Percentiles rank a stretch among this genome's conserved stretches.
phyloP scores from a whole-genome alignment of 2,797 vertebrate species.

The Argyrosomus regius region DNA sequence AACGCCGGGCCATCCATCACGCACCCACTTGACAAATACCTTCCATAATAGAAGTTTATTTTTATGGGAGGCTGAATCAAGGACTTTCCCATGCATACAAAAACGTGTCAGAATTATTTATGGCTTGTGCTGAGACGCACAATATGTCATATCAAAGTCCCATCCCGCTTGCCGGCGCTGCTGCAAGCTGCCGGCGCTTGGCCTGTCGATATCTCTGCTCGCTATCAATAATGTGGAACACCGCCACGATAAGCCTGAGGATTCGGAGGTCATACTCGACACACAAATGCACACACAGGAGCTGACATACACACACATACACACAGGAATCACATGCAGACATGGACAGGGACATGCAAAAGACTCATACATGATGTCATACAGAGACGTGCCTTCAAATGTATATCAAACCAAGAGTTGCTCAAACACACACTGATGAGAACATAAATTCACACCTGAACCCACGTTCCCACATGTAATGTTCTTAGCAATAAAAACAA shows the following conservation, averaged over 20 bases:
- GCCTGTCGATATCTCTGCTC: constrained; percentile 97
- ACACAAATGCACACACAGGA: constrained; percentile 58
- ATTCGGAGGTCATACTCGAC: constrained; percentile 90
- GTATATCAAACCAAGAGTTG: constrained; percentile 35
- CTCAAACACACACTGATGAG: constrained; percentile 19
- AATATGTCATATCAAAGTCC: constrained; percentile 99
- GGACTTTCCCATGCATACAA: constrained; percentile 99
- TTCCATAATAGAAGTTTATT: constrained; percentile 99
- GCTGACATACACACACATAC: constrained; percentile 32
- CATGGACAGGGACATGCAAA: constrained; percentile 38
- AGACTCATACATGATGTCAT: constrained; percentile 46
- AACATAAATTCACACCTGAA: constrained; percentile 45
- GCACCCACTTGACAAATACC: constrained; percentile 99
- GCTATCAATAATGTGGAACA: constrained; percentile 98
- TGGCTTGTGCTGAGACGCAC: constrained; percentile 99
- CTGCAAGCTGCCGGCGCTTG: constrained; percentile 86
- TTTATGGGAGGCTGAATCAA: constrained; percentile 99
- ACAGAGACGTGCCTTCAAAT: constrained; percentile 52
- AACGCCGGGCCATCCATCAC: constrained; percentile 98
- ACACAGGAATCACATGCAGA: constrained; percentile 30
- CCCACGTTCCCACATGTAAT: constrained; percentile 39
- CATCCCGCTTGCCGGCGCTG: constrained; percentile 85
- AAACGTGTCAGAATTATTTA: constrained; percentile 99
- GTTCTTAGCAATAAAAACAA: constrained; percentile 41
- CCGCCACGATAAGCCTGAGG: constrained; percentile 89